Conservation (phyloP, 92 coral and sea anemone species). For the Phenganax stokvisi region DNA sequence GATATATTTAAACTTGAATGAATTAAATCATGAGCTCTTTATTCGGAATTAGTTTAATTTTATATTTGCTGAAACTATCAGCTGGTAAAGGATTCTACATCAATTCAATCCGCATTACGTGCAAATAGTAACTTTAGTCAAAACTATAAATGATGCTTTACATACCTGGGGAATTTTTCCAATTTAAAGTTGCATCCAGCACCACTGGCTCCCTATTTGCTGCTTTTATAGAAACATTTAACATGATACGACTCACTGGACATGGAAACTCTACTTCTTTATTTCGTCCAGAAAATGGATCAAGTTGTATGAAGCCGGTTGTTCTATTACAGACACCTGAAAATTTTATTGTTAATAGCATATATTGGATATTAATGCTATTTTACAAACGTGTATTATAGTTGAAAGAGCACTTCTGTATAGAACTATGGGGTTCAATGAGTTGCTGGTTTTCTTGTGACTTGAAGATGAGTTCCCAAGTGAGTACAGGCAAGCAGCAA, state of each 20-base stretch:
- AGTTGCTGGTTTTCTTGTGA: too few relatives aligned
- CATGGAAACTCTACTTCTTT: constrained; percentile 10
- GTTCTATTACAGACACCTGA: neutral
- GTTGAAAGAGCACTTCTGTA: too few relatives aligned
- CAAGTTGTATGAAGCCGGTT: neutral
- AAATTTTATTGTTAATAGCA: neutral
- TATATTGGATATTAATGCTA: too few relatives aligned
- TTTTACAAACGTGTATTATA: too few relatives aligned
- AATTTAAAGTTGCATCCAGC: constrained; percentile 28
- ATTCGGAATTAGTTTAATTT: too few relatives aligned
- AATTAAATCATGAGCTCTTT: too few relatives aligned
- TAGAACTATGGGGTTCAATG: too few relatives aligned
- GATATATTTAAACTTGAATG: too few relatives aligned
- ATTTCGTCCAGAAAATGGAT: neutral
- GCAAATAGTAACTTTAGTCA: neutral
- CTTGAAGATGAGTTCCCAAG: too few relatives aligned
- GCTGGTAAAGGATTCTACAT: too few relatives aligned
- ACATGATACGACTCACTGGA: constrained; percentile 3
- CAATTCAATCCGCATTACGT: neutral
- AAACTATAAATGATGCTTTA: neutral
- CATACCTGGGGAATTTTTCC: constrained; percentile 26
- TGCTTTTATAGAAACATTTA: constrained; percentile 19
- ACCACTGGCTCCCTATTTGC: constrained; percentile 18
- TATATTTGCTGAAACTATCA: too few relatives aligned
- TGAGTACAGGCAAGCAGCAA: too few relatives aligned